Base-by-base conservation (phyloP, 2,113 vertebrate species). In the Paedocypris sp. region DNA sequence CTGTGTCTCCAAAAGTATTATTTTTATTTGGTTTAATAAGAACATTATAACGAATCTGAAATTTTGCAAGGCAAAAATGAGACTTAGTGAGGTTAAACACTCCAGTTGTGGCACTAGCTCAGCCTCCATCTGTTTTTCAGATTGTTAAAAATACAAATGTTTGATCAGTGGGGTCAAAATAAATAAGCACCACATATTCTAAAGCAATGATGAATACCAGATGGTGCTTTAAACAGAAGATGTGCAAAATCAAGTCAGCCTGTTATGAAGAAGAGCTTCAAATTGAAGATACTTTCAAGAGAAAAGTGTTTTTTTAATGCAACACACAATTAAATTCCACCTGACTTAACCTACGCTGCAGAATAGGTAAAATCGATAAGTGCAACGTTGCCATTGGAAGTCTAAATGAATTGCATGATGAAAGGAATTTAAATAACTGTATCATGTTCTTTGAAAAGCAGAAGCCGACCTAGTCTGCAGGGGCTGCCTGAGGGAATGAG, bases 401-500 rank as follows among this genome's bases (percentile, higher is more conserved):
- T n/a, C n/a, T n/a, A n/a, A n/a, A n/a, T n/a, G n/a, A n/a, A n/a
- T n/a, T 41, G 52, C 11, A 41, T 56, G 5, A 41, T 53, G 10
- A 12, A 29, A 32, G 32, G 41, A 41, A 5, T 41, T 22, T 41
- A 56, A 41, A 29, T 56, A 29, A 29, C 23, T 56, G 36, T 29
- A 41, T 15, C 23, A 13, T 41, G 52, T 41, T 6, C 52, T 41
- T 41, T 56, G 23, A 28, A 56, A 28, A 20, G 36, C 15, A 29
- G 36, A 42, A 11, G 36, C 41, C 29, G 16, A 50, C 15, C 19
- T n/a, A 19, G 22, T 51, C 46, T 62, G 23, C 33, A 20, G 48
- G 38, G 48, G 36, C 26, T 43, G 60, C 47, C 60, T 52, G 12
- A 52, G 28, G 48, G 60, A 52, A 43, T 41, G 48, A 62, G 13